Conservation (phyloP, 2,888 invertebrate species). For the Papilio gigon region DNA sequence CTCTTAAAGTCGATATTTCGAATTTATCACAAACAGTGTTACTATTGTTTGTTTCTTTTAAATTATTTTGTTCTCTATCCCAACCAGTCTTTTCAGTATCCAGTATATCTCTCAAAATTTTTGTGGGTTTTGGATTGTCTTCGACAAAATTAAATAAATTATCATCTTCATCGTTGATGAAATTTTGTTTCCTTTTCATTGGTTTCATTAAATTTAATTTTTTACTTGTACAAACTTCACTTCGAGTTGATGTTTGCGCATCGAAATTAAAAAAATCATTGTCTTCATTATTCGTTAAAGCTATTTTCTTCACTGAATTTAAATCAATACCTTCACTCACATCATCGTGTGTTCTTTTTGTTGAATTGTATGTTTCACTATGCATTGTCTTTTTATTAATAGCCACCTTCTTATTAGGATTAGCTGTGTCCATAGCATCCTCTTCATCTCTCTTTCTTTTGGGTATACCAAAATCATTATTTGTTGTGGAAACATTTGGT, state of each 20-base stretch:
- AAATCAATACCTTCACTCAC: slow-evolving; percentile 50
- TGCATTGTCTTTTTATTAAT: slow-evolving; percentile 43
- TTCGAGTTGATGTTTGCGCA: slow-evolving; percentile 49
- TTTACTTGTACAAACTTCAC: slow-evolving; percentile 49
- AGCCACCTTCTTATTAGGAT: slow-evolving; percentile 64
- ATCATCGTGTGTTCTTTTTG: slow-evolving; percentile 58
- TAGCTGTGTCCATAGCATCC: slow-evolving; percentile 47
- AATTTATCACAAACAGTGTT: slow-evolving; percentile 45
- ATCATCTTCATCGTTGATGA: slow-evolving; percentile 59
- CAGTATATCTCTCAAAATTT: slow-evolving; percentile 42
- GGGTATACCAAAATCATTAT: slow-evolving; percentile 34
- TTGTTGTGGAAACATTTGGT: slow-evolving; percentile 28
- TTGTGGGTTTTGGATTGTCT: slow-evolving; percentile 46
- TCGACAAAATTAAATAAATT: slow-evolving; percentile 73
- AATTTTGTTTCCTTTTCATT: slow-evolving; percentile 63
- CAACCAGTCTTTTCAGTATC: slow-evolving; percentile 35
- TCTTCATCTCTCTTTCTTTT: slow-evolving; percentile 68
- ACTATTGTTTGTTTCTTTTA: slow-evolving; percentile 46
- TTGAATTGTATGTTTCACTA: slow-evolving; percentile 47
- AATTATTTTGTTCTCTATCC: slow-evolving; percentile 34
- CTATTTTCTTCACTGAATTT: slow-evolving; percentile 64
- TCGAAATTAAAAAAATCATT: slow-evolving; percentile 69
- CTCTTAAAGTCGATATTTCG: slow-evolving; percentile 63
- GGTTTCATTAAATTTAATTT: slow-evolving; percentile 67
- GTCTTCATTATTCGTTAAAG: slow-evolving; percentile 54